phyloP scores from a whole-genome alignment of 2,797 vertebrate species.

The Manis javanica region DNA sequence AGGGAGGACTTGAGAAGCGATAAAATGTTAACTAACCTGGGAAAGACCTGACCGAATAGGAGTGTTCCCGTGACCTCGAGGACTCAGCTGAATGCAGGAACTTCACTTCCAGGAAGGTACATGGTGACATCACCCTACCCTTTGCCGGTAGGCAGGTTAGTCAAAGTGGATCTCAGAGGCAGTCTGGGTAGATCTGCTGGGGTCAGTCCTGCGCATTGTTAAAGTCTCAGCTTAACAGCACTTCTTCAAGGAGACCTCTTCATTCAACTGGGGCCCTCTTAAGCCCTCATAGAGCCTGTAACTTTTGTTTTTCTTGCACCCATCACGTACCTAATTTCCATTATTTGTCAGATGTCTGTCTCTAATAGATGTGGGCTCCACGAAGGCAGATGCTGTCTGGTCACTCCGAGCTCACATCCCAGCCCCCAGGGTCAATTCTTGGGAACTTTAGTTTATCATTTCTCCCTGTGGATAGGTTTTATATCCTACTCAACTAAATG shows the following conservation, averaged over 20 bases:
- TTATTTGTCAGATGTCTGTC: neutral
- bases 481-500: neutral
- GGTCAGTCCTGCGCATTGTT: too few relatives aligned
- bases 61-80: neutral
- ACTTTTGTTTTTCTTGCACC: neutral
- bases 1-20: neutral
- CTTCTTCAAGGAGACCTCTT: neutral
- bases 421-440: neutral
- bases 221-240: neutral
- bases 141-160: neutral
- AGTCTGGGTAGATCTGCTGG: neutral
- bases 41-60: neutral
- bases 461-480: neutral
- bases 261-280: neutral
- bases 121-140: fast-evolving
- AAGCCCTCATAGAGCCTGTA: fast-evolving
- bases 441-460: neutral
- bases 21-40: too few relatives aligned
- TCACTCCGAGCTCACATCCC: neutral
- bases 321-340: neutral
- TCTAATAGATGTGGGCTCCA: neutral
- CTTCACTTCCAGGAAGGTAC: fast-evolving
- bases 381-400: fast-evolving
- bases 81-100: neutral
- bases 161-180: neutral